Conservation (phyloP, 2,797 vertebrate species). For the Neopelma chrysocephalum region DNA sequence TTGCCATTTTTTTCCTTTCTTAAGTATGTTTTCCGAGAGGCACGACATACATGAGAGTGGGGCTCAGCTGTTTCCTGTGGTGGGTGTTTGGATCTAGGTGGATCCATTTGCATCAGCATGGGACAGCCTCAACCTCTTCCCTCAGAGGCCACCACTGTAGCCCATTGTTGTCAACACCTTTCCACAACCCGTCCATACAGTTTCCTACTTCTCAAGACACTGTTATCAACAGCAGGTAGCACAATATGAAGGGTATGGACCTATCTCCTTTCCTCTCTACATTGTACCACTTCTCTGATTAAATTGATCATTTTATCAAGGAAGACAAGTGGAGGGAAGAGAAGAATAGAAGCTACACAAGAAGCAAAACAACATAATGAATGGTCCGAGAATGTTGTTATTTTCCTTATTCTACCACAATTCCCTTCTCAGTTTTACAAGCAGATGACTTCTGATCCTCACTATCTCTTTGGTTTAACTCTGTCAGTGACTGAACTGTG, state of each 20-base stretch:
- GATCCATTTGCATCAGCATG: accelerated
- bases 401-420: neutral
- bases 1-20: neutral
- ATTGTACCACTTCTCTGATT: neutral
- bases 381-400: no score
- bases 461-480: neutral
- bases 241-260: accelerated
- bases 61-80: neutral
- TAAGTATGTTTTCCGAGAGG: neutral
- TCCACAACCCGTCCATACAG: no score
- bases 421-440: neutral
- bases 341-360: neutral
- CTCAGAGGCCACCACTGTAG: neutral
- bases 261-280: neutral
- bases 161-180: neutral
- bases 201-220: neutral
- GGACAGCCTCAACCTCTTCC: accelerated
- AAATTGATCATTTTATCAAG: neutral
- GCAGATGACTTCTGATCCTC: neutral
- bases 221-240: neutral
- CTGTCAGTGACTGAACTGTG: neutral
- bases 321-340: neutral
- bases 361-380: neutral
- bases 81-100: neutral
- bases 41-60: no score